These are phyloP conservation scores for Micoletzkya japonica DNA, from an alignment of 2,888 invertebrate species.

Conservation along the genomic window DNA sequence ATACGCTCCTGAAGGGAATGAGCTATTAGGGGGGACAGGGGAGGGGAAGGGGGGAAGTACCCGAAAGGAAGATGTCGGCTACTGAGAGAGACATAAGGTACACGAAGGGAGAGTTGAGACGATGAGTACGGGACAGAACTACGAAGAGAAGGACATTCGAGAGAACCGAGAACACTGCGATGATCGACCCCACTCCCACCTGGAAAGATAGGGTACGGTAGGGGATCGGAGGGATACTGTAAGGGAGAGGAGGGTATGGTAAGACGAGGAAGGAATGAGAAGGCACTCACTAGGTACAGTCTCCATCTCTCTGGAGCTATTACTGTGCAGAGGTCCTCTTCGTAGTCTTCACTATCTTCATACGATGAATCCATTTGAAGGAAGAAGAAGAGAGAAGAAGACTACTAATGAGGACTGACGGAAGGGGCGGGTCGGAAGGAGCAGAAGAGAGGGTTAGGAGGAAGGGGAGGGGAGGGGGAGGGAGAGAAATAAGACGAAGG, in stretches of 20 bases:
- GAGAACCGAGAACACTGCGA: slow-evolving; percentile 52
- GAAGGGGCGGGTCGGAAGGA: slow-evolving; percentile 13
- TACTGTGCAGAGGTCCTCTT: slow-evolving; percentile 14
- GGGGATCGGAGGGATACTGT: not conserved
- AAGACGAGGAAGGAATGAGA: no score
- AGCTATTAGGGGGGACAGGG: not conserved
- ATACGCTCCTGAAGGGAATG: slow-evolving; percentile 49
- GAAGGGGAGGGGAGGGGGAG: not conserved
- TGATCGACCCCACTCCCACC: slow-evolving; percentile 53
- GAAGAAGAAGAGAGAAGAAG: slow-evolving; percentile 14
- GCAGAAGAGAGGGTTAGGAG: not conserved
- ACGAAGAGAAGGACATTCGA: slow-evolving; percentile 59
- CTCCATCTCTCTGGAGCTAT: slow-evolving; percentile 23
- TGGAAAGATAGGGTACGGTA: slow-evolving; percentile 31
- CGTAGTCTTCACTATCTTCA: not conserved
- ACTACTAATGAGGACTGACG: slow-evolving; percentile 29
- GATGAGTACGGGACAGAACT: slow-evolving; percentile 45
- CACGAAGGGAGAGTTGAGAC: slow-evolving; percentile 52
- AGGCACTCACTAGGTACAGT: slow-evolving; percentile 10
- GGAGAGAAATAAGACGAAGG: not conserved
- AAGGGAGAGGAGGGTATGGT: no score
- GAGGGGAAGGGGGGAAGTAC: slow-evolving; percentile 32
- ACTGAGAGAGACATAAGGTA: slow-evolving; percentile 57
- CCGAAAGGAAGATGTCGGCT: slow-evolving; percentile 59
- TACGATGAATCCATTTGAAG: slow-evolving; percentile 7